phyloP scores from a whole-genome alignment of 2,113 vertebrate species.

The Mobula hypostoma region DNA sequence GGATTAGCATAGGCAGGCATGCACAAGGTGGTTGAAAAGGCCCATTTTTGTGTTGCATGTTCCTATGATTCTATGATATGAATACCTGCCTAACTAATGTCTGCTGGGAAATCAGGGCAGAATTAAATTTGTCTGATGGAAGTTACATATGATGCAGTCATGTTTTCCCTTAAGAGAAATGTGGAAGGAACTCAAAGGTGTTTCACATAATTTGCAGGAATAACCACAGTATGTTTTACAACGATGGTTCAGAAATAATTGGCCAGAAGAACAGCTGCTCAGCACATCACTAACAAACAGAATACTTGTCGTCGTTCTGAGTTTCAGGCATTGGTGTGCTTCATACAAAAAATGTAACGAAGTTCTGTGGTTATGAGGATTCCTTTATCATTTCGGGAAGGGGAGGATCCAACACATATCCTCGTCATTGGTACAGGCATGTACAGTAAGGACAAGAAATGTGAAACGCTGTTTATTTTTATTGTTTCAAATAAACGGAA shows the following conservation, averaged over 20 bases:
- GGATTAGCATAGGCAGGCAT: too few relatives aligned
- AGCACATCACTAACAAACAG: neutral
- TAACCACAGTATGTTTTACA: neutral
- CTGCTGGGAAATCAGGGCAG: neutral
- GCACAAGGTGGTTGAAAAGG: too few relatives aligned
- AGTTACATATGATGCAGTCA: neutral
- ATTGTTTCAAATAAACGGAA: neutral
- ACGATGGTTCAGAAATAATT: neutral
- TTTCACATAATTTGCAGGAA: neutral
- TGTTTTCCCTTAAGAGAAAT: neutral
- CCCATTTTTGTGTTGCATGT: too few relatives aligned
- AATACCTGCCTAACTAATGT: neutral
- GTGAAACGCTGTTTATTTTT: neutral
- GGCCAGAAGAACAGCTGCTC: neutral
- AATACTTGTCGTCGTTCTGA: too few relatives aligned
- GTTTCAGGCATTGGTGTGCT: too few relatives aligned
- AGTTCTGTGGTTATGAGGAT: neutral
- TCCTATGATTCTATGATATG: too few relatives aligned
- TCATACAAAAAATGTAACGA: neutral
- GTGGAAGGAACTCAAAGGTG: neutral
- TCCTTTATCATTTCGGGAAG: neutral
- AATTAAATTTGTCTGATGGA: neutral
- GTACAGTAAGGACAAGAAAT: neutral
- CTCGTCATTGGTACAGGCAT: neutral
- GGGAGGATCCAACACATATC: neutral